phyloP scores from a whole-genome alignment of 1,140 invertebrate species.

The Doryteuthis pealeii region DNA sequence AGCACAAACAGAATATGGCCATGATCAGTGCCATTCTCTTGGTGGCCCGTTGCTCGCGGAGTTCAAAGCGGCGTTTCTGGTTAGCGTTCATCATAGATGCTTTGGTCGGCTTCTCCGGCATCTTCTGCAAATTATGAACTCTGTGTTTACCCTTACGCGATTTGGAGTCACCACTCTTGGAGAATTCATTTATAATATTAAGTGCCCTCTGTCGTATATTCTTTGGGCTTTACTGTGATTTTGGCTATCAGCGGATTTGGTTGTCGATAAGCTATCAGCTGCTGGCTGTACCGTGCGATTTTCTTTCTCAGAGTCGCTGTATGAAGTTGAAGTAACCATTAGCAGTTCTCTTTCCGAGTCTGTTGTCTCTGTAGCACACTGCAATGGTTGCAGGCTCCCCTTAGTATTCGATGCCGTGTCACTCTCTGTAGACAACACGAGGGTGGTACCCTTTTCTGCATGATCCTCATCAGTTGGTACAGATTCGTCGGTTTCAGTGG shows the following conservation, averaged over 20 bases:
- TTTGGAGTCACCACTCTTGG: constrained; percentile 1
- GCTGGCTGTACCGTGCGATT: not conserved
- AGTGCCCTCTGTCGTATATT: not conserved
- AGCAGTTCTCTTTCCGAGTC: constrained; percentile 10
- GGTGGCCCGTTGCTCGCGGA: constrained; percentile 93
- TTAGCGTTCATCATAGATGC: constrained; percentile 30
- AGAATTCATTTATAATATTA: constrained; percentile 11
- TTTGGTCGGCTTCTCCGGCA: not conserved
- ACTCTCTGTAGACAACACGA: not conserved
- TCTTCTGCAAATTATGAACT: constrained; percentile 2
- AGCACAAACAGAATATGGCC: constrained; percentile 97
- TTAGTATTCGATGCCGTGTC: not conserved
- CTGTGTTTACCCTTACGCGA: constrained; percentile 8
- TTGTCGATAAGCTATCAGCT: not conserved
- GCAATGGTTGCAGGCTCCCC: not conserved
- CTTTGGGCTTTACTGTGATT: constrained; percentile 16
- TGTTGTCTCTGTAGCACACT: not conserved
- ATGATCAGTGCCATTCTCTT: constrained; percentile 96
- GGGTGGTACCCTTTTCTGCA: not conserved
- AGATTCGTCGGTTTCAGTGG: constrained; percentile 6
- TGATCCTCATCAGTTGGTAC: constrained; percentile 1
- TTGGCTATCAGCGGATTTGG: constrained; percentile 25
- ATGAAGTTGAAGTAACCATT: not conserved
- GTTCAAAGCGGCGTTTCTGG: constrained; percentile 50
- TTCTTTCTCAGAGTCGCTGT: constrained; percentile 3